Evolutionary conservation across 2,113 vertebrate species (phyloP), one percentile per base, ranked within the genome.

Genomic region (Mus pahari): DNA sequence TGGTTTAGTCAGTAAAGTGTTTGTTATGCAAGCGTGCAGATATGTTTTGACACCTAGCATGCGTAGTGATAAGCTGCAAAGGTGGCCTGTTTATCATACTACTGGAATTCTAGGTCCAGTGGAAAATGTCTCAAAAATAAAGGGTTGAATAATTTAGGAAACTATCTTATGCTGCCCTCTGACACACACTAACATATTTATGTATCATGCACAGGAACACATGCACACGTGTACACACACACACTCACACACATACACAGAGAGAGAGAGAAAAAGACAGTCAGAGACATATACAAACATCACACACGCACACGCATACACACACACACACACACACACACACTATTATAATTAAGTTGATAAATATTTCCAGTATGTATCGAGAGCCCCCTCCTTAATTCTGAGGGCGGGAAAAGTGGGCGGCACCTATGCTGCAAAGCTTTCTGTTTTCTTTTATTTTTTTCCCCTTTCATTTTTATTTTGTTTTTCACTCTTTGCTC

Each of bases 1-100:
- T 68, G 17, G 31, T 86, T 68, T 10, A 22, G 31, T 50, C 19
- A 33, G 13, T 53, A 26, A 8, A 70, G 48, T 50, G 8, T 11
- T 26, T 26, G 33, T 20, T 70, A 12, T 70, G 12, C 31, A 70
- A n/a, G 7, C 4, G 2, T 55, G 17, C 4, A 53, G 78, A 36
- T 0, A 4, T 53, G 6, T n/a, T 53, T 70, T 24, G 48, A 16
- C 11, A 31, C 10, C 0, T 53, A 70, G 22, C 0, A n/a, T 24
- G 12, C 10, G 5, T 0, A 36, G 14, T 53, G 8, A 68, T 24
- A 39, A 53, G 4, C 7, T 53, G 7, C 8, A 70, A 50, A 20
- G 28, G 22, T 11, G 36, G 5, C 20, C 45, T 22, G 28, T 70
- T 33, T 50, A 24, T 87, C 20, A 53, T 16, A 2, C 12, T 33